Evolutionary conservation across 2,797 vertebrate species (phyloP).

Genomic region (Trematomus bernacchii): DNA sequence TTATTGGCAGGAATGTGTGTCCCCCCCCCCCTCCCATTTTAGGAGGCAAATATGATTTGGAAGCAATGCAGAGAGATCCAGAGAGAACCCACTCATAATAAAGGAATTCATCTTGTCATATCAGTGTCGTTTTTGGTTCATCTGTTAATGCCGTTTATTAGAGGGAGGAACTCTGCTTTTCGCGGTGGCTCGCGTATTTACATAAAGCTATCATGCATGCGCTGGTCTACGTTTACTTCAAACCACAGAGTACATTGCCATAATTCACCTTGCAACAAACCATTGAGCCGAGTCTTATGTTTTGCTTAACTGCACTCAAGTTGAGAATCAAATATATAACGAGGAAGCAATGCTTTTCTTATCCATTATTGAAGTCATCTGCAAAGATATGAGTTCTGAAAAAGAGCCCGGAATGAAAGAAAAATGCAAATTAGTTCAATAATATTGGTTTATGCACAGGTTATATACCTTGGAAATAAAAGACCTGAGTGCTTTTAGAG

Average conservation of each 20-base stretch:
- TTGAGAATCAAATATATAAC: conserved; percentile 84
- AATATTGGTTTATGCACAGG: conserved; percentile 85
- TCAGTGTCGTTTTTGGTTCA: conserved; percentile 78
- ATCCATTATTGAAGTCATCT: conserved; percentile 84
- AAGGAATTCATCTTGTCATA: conserved; percentile 85
- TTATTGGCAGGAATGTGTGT: conserved; percentile 84
- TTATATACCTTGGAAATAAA: conserved; percentile 89
- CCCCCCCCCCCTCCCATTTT: conserved; percentile 72
- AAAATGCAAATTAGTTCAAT: conserved; percentile 86
- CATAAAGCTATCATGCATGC: conserved; percentile 62
- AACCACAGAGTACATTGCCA: conserved; percentile 67
- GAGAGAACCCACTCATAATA: conserved; percentile 84
- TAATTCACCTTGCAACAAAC: conserved; percentile 84
- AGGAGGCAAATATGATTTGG: conserved; percentile 88
- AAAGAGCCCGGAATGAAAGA: conserved; percentile 78
- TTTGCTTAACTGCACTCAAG: conserved; percentile 84
- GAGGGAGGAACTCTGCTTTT: conserved; percentile 60
- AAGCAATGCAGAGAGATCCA: conserved; percentile 80
- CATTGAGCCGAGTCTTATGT: conserved; percentile 81
- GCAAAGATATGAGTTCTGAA: conserved; percentile 77
- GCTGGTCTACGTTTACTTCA: conserved; percentile 57
- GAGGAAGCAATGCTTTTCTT: conserved; percentile 83
- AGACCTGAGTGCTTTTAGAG: conserved; percentile 91
- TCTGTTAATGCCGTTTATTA: conserved; percentile 82
- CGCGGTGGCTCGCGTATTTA: conserved; percentile 57